Base-by-base conservation (phyloP, 2,888 invertebrate genomes). In the Aphodius sticticus region DNA sequence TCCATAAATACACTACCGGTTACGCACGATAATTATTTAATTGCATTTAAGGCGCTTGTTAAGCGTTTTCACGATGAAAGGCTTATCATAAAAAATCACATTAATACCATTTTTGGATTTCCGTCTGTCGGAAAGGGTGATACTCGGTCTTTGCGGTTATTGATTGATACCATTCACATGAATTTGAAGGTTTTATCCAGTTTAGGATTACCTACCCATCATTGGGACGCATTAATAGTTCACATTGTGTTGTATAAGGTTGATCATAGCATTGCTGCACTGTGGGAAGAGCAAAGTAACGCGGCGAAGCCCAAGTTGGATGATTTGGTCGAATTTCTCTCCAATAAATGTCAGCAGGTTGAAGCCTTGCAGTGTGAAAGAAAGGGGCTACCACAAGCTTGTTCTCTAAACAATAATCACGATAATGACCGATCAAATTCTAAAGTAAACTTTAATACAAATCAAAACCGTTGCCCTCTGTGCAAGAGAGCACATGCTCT, bases 71-170 rank as follows among this genome's bases (percentile, higher is more conserved):
- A 79, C 15, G 72, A 79, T 69, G 69, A 71, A 35, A 69, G 70
- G 16, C 74, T 79, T 15, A 78, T 80, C 26, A 16, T 80, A 12
- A 70, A 80, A 35, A 69, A 76, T 15, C 80, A 80, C 77, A 74
- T 77, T n/a, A 79, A 77, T 6, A 69, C 38, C 15, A 12, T 80
- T 35, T 75, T 78, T 26, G 77, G 78, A 14, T 53, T 74, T 12
- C 70, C 78, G 7, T 9, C 72, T n/a, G 16, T 78, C 37, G 53
- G 16, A 15, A 80, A 76, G 36, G 76, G 75, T 38, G 78, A 76
- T n/a, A 7, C 53, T 69, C 26, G 12, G 14, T 16, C 69, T 6
- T 53, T 80, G 15, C 71, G 77, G 6, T 15, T 76, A 12, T 74
- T 77, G 26, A 38, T 75, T n/a, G 81, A 79, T 38, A 38, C 70